Conservation (phyloP, 1,140 invertebrate species). For the Maconellicoccus hirsutus region DNA sequence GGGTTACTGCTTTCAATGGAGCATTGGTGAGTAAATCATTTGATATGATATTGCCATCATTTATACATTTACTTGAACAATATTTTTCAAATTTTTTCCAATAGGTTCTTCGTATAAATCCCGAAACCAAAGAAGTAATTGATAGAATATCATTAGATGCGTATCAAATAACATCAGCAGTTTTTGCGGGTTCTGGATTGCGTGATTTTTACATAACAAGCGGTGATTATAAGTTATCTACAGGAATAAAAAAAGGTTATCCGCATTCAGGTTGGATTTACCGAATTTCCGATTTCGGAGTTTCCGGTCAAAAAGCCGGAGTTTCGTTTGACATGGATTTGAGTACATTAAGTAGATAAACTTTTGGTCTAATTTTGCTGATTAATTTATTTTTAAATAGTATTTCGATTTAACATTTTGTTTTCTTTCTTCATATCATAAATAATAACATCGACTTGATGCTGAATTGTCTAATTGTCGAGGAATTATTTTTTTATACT, state of each 20-base stretch:
- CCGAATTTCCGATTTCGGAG: constrained; percentile 15
- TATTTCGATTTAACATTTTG: background rate
- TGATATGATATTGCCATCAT: background rate
- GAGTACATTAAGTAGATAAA: background rate
- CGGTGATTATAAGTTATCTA: background rate
- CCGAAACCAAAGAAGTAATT: constrained; percentile 41
- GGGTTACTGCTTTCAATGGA: constrained; percentile 48
- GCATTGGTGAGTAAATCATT: constrained; percentile 29
- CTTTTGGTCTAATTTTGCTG: too few species aligned
- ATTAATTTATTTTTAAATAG: background rate
- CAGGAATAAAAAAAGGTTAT: background rate
- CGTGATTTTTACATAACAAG: constrained; percentile 43
- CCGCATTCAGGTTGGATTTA: constrained; percentile 18
- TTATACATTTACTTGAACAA: too few species aligned
- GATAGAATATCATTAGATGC: constrained; percentile 50
- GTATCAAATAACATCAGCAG: constrained; percentile 59
- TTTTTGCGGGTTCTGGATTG: constrained; percentile 62
- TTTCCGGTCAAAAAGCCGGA: constrained; percentile 9
- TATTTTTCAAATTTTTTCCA: background rate
- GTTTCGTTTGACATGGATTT: background rate
- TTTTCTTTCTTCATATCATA: background rate
- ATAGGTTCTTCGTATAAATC: constrained; percentile 43
- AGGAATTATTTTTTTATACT: background rate
- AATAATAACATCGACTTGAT: background rate
- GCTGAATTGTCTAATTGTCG: background rate